Evolutionary conservation across 2,797 vertebrate genomes (phyloP), one percentile per base, ranked within the genome.

Genomic region (Hozukius guyotensis): DNA sequence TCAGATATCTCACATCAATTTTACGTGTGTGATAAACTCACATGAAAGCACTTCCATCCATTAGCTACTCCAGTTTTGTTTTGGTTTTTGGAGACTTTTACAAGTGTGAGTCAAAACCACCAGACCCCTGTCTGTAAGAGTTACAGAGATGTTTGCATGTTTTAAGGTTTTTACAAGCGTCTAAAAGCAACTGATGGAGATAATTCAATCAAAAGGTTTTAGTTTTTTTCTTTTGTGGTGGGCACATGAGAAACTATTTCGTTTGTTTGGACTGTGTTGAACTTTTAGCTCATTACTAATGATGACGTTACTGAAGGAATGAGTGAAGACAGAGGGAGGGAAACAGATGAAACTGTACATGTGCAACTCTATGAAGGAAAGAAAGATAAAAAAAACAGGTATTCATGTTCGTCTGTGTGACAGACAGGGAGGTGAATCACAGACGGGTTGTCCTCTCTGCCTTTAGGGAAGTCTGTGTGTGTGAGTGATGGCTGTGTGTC

Each of bases 401-500:
- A 3, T 66, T 61, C 2, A 8, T 70, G 74, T 69, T 77, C 1
- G 49, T 72, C n/a, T 63, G 67, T 62, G 66, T 66, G 84, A 82
- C 36, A 64, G 53, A 11, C 25, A 79, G 84, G 66, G 85, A 76
- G 86, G 84, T 83, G 78, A 82, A 85, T 86, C 86, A 85, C 85
- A 31, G 80, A 81, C 46, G 31, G 64, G 81, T 79, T 84, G 80
- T 89, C 71, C 29, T 76, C 73, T 72, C 76, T 71, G 86, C 74
- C 75, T 87, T 88, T 46, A 75, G 77, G 76, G 65, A 74, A 59
- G 52, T 46, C 55, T 80, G 76, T 74, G 46, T 46, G 66, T 75
- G 66, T 65, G 92, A 91, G 84, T 91, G 89, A 90, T 92, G 90
- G 84, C 75, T 87, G 87, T 87, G 91, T 85, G 89, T 92, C 83